These are phyloP conservation scores for Gnatocerus cornutus DNA, from an alignment of 2,888 invertebrate genomes.

Conservation along the genomic window DNA sequence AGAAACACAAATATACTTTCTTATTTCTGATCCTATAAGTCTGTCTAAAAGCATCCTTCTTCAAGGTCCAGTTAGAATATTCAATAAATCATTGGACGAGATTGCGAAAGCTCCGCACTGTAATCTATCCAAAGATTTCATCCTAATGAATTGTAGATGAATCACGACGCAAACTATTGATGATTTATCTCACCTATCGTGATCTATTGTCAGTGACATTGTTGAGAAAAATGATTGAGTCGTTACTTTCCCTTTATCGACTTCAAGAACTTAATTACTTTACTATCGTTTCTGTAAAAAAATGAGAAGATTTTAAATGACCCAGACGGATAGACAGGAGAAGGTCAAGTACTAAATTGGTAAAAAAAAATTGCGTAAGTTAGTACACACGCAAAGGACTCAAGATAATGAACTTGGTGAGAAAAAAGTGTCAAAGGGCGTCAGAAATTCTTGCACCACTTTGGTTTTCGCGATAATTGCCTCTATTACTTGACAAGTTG, in stretches of 20 bases:
- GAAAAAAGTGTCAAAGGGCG: neutral
- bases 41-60: slow-evolving; percentile 4
- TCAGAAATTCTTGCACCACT: no score
- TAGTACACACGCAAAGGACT: slow-evolving; percentile 5
- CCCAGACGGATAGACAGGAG: no score
- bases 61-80: slow-evolving; percentile 23
- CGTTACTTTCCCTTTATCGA: slow-evolving; percentile 24
- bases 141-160: slow-evolving; percentile 42
- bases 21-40: neutral
- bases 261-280: no score
- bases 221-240: slow-evolving; percentile 9
- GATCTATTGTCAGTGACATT: slow-evolving; percentile 23
- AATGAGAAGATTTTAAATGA: no score
- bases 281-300: no score
- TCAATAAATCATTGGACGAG: slow-evolving; percentile 8
- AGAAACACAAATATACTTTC: slow-evolving; percentile 22
- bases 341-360: no score
- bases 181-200: slow-evolving; percentile 26
- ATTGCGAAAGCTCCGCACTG: slow-evolving; percentile 36
- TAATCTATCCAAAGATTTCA: slow-evolving; percentile 37
- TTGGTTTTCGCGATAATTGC: no score
- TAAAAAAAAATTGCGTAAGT: no score
- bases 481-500: neutral
- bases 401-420: slow-evolving; percentile 34
- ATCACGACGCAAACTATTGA: slow-evolving; percentile 29